Percentiles rank a stretch among this genome's conserved stretches.
These are phyloP conservation scores for Girardinichthys multiradiatus DNA, from an alignment of 2,113 vertebrate species.

Conservation along the genomic window DNA sequence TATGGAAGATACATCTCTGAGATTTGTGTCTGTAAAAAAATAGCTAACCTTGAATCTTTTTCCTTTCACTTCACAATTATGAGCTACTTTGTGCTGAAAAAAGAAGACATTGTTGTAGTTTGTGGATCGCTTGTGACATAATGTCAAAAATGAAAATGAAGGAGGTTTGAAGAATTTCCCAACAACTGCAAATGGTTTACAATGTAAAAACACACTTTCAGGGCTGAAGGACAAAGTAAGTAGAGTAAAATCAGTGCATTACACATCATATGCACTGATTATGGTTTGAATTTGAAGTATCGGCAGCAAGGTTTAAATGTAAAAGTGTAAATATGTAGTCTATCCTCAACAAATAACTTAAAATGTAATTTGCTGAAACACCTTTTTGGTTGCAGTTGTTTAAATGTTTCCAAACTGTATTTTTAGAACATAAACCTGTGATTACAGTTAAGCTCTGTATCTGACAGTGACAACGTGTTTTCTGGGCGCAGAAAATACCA, in stretches of 20 bases:
- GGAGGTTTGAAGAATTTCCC: background rate
- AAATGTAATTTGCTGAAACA: background rate
- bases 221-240: background rate
- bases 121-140: background rate
- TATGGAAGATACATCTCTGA: no score
- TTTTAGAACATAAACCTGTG: background rate
- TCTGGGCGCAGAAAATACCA: background rate
- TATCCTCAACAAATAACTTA: background rate
- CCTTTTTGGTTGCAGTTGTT: background rate
- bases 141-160: background rate
- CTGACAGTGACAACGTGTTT: background rate
- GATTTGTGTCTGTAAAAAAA: no score
- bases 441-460: background rate
- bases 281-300: background rate
- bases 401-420: background rate
- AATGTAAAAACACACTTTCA: background rate
- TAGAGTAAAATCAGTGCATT: background rate
- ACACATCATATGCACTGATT: background rate
- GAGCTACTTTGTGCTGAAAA: background rate
- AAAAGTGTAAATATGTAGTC: background rate
- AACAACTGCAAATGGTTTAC: background rate
- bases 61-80: background rate
- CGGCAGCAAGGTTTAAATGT: background rate
- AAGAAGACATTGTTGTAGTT: background rate
- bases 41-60: background rate